Base-by-base conservation (phyloP, 2,888 invertebrate species). In the Carterocephalus palaemon region DNA sequence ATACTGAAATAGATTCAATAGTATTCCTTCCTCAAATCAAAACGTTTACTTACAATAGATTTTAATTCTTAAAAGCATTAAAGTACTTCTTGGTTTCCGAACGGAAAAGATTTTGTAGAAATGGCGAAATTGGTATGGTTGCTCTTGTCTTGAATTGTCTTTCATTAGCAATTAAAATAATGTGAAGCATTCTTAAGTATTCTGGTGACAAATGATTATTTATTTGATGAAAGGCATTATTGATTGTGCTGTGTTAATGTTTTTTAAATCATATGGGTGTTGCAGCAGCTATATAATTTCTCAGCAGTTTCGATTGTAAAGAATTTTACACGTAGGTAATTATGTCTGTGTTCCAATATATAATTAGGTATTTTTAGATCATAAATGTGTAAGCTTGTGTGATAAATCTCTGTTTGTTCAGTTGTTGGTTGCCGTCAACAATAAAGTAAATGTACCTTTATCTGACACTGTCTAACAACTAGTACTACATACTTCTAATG, bases 41-140 rank as follows among this genome's bases (percentile, higher is more conserved):
- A n/a, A n/a, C n/a, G n/a, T n/a, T n/a, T n/a, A n/a, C n/a, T n/a
- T n/a, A n/a, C n/a, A n/a, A n/a, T n/a, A n/a, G n/a, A n/a, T n/a
- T n/a, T n/a, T n/a, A n/a, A n/a, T n/a, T n/a, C n/a, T n/a, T n/a
- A n/a, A n/a, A n/a, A n/a, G n/a, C n/a, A n/a, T n/a, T n/a, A n/a
- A n/a, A n/a, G n/a, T n/a, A n/a, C n/a, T 13, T 1, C 3, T 17
- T 17, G 16, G 28, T 20, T 42, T 43, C 28, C 7, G 34, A 43
- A 43, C 42, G 28, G 15, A 64, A 64, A 62, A 31, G 53, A 61
- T 59, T 73, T 70, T 72, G 74, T 70, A 75, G 80, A 77, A 83
- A 84, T 84, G 84, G 85, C 84, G 83, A 83, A 75, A 75, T 76
- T 43, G 74, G 76, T 76, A 76, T 43, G 74, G 76, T 76, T 72